Conservation (phyloP, 2,797 vertebrate species). For the Esox lucius region DNA sequence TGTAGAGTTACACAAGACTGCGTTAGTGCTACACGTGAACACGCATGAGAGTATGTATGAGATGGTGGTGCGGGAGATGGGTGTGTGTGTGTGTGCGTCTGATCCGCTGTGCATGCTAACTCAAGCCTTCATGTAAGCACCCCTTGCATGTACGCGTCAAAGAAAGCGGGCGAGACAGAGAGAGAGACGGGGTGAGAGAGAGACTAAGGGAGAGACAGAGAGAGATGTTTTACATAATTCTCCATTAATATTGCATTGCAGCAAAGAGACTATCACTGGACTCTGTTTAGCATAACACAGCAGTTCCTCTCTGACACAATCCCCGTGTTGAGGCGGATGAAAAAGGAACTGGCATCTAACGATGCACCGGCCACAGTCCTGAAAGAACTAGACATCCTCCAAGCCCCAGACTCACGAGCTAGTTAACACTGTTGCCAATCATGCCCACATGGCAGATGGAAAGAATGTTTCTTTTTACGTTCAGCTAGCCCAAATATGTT, state of each 20-base stretch:
- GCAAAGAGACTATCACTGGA: not conserved
- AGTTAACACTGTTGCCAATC: not conserved
- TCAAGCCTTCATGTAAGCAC: slow-evolving; percentile 2
- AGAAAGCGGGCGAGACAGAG: not conserved
- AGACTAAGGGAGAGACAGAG: not conserved
- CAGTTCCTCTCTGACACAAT: not conserved
- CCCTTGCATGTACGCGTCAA: not conserved
- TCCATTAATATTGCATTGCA: slow-evolving; percentile 16
- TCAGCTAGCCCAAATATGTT: not conserved
- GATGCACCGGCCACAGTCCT: not conserved
- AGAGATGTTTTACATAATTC: slow-evolving; percentile 12
- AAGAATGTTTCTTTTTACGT: not conserved
- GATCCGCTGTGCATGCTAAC: not conserved
- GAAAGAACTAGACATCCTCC: not conserved
- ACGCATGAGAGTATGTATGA: not conserved
- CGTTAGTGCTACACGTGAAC: not conserved
- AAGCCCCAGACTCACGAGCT: not conserved
- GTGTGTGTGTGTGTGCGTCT: slow-evolving; percentile 6
- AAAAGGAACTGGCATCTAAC: too few species aligned
- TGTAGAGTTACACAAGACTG: not conserved
- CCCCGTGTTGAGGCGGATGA: not conserved
- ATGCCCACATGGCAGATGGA: not conserved
- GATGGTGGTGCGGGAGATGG: not conserved
- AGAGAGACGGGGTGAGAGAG: not conserved
- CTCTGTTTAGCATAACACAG: slow-evolving; percentile 12